Base-by-base conservation (phyloP, 1,140 invertebrate genomes). In the Orchestia grillus region DNA sequence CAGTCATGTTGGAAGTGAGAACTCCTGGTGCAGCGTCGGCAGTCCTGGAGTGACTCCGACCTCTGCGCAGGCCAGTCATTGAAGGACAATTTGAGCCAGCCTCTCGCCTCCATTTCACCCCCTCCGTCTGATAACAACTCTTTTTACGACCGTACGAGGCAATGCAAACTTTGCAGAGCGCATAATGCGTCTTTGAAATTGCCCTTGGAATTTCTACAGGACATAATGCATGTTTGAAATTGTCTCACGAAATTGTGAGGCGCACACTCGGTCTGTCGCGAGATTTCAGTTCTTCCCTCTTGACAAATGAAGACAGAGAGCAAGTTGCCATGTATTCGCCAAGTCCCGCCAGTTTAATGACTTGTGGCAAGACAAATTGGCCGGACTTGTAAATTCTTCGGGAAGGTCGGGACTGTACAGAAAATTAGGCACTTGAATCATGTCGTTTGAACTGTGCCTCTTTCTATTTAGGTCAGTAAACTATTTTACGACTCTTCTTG, bases 321-420 rank as follows among this genome's bases (percentile, higher is more conserved):
- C 92, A 94, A 45, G 92, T 44, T 45, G 92, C 92, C 19, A 94
- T 94, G 92, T 94, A 94, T 94, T 94, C 92, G 41, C 92, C 92
- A 94, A 94, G 92, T 94, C 92, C 43, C 92, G 41, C 43, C 44
- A 94, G 92, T 94, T 94, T 94, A 94, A 94, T 94, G 92, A 94
- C 92, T 94, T 94, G 92, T 94, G 92, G 92, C 92, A 94, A 94
- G 92, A 94, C 92, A 94, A 94, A 94, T 94, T 94, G 92, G 92
- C 44, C 44, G 47, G 40, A 94, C 92, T 94, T 94, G 92, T 44
- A 94, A 44, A 94, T 94, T 94, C 92, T 94, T 94, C 19, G 92
- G 44, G 8, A 44, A 44, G 92, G 43, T 94, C 47, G 43, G 44
- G 43, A 40, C 92, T 94, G 43, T 43, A 45, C 92, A 94, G 92